A percentile compares a stretch with the other conserved stretches of the same genome.
phyloP scores from a whole-genome alignment of 2,113 vertebrate genomes.

The Malaclemys terrapin region DNA sequence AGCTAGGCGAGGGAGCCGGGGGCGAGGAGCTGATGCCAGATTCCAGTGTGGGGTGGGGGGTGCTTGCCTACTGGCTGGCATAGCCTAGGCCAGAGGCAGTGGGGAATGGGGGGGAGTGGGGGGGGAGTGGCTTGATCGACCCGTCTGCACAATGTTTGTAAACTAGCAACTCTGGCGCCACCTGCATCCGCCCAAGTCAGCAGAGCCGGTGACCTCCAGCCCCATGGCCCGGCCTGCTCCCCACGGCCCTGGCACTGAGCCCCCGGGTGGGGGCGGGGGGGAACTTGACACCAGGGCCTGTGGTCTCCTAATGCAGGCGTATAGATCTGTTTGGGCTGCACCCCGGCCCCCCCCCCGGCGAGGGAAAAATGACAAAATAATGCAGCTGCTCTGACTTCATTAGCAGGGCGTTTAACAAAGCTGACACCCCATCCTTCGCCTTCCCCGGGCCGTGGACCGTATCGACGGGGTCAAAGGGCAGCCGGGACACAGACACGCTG shows the following conservation, averaged over 20 bases:
- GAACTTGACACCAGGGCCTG: slow-evolving; percentile 69
- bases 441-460: slow-evolving; percentile 8
- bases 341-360: slow-evolving; percentile 1
- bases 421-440: slow-evolving; percentile 45
- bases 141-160: slow-evolving; percentile 81
- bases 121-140: slow-evolving; percentile 60
- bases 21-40: neutral
- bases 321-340: slow-evolving; percentile 82
- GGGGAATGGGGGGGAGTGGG: neutral
- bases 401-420: slow-evolving; percentile 44
- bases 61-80: neutral
- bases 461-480: slow-evolving; percentile 33
- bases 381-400: slow-evolving; percentile 64
- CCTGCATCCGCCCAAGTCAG: neutral
- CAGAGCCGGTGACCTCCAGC: slow-evolving; percentile 47
- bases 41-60: too few species aligned
- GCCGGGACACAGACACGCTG: slow-evolving; percentile 4
- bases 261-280: neutral
- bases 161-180: slow-evolving; percentile 77
- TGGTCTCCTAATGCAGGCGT: slow-evolving; percentile 78
- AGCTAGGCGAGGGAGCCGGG: neutral
- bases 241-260: slow-evolving; percentile 48
- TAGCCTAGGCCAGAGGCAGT: neutral
- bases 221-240: slow-evolving; percentile 47
- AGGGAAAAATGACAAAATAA: slow-evolving; percentile 32